A percentile compares a stretch with the other conserved stretches of the same genome.
These are phyloP conservation scores for Hylaeus volcanicus DNA, from an alignment of 1,140 invertebrate species.

Conservation along the genomic window DNA sequence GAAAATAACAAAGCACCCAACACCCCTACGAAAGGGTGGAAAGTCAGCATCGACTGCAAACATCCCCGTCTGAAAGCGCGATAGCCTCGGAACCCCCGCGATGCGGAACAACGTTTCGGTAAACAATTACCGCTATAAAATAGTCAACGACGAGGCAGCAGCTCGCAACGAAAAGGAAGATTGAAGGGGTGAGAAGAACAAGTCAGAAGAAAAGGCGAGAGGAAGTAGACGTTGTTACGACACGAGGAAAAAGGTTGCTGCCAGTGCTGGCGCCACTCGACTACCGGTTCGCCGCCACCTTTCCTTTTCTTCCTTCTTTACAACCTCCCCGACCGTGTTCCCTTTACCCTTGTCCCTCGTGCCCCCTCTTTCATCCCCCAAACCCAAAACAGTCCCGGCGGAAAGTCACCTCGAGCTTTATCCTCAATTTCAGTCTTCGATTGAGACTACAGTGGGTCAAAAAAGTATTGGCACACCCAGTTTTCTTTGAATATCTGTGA, in stretches of 20 bases:
- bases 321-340: background rate
- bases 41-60: too few relatives aligned
- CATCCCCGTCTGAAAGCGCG: too few relatives aligned
- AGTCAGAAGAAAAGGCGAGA: conserved; percentile 29
- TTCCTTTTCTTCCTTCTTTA: conserved; percentile 10
- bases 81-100: too few relatives aligned
- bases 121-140: background rate
- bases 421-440: background rate
- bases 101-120: background rate
- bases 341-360: background rate
- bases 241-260: conserved; percentile 57
- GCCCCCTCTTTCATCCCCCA: background rate
- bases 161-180: conserved; percentile 12
- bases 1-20: too few relatives aligned
- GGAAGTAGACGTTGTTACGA: conserved; percentile 30
- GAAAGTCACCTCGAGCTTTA: conserved; percentile 1
- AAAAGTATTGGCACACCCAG: too few relatives aligned
- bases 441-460: too few relatives aligned
- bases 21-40: too few relatives aligned
- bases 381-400: background rate
- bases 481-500: too few relatives aligned
- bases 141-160: conserved; percentile 2
- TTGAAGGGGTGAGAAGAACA: conserved; percentile 29
- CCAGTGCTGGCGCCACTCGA: conserved; percentile 49
- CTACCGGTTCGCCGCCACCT: conserved; percentile 43